Evolutionary conservation across 2,888 invertebrate genomes (phyloP), one percentile per base, ranked within the genome.

Genomic region (Parnassius apollo): DNA sequence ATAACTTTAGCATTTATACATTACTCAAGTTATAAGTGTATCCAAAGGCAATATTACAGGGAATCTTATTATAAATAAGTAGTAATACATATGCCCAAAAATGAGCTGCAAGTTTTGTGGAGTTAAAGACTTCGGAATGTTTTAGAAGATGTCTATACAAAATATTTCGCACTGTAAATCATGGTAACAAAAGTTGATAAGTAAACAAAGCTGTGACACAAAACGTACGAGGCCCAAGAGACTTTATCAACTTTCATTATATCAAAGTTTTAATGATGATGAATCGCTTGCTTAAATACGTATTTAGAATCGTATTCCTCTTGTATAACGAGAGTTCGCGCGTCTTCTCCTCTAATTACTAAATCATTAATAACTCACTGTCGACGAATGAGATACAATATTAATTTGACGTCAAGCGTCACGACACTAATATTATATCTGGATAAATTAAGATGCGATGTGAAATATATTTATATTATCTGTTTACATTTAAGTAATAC

Each of bases 231-330:
- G 69, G 65, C 77, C 69, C 75, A 62, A 55, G 76, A 75, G 79
- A 75, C 68, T 71, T 72, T 71, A 74, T 78, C 74, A 73, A 78
- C 75, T 80, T 79, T 76, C 75, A 79, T 80, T 80, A 81, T 74
- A 71, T 77, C 76, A 74, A 83, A 82, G 77, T 82, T 84, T 77
- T 83, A 86, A 87, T 81, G 77, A 83, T 82, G 86, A 85, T 81
- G 77, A 81, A 86, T 83, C 78, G 76, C 78, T 71, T 80, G 78
- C 76, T 75, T 66, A 68, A 71, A 73, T 68, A 77, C 73, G 75
- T 77, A 77, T 82, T 82, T 78, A 79, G 76, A 80, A 73, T 78
- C 75, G 73, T 77, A 78, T 78, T 75, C 71, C 71, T 72, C 69
- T 69, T 74, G 74, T 75, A 75, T 81, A 82, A 83, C 80, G 76